Evolutionary conservation across 1,140 invertebrate genomes (phyloP).

Genomic region (Laupala kohalensis): DNA sequence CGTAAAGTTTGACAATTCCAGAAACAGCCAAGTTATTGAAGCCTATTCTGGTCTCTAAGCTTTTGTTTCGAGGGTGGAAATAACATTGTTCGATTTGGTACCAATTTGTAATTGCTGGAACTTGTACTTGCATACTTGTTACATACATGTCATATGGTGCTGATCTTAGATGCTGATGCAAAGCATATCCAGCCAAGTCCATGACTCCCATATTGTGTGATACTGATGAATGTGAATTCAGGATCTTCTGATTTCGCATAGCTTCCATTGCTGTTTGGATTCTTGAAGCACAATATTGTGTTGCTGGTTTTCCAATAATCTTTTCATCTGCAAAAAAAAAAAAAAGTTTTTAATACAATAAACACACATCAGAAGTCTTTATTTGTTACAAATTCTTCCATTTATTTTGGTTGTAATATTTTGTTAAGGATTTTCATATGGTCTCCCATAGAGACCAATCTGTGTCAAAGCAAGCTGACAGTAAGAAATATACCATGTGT

Average conservation of each 20-base stretch:
- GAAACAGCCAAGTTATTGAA: conserved; percentile 67
- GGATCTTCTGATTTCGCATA: neutral
- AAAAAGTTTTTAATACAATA: neutral
- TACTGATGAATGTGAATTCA: neutral
- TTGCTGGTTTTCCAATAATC: neutral
- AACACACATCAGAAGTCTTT: neutral
- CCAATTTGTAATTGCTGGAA: conserved; percentile 37
- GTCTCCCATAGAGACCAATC: too few species aligned
- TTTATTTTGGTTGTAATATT: neutral
- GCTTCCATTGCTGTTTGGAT: conserved; percentile 3
- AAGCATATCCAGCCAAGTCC: conserved; percentile 45
- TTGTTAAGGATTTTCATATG: too few species aligned
- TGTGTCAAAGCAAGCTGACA: neutral
- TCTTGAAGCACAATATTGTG: conserved; percentile 3
- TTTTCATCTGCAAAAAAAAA: neutral
- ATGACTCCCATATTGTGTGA: conserved; percentile 21
- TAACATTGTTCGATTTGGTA: conserved; percentile 33
- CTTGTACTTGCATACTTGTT: conserved; percentile 44
- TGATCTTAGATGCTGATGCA: conserved; percentile 41
- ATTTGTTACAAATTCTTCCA: neutral
- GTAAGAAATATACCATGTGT: too few species aligned
- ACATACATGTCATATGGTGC: conserved; percentile 50
- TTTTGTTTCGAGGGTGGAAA: conserved; percentile 47
- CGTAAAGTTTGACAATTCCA: conserved; percentile 31
- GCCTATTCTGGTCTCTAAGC: conserved; percentile 54